A percentile compares a stretch with the other conserved stretches of the same genome.
Conservation (phyloP, 2,113 vertebrate genomes). For the Anser cygnoides region DNA sequence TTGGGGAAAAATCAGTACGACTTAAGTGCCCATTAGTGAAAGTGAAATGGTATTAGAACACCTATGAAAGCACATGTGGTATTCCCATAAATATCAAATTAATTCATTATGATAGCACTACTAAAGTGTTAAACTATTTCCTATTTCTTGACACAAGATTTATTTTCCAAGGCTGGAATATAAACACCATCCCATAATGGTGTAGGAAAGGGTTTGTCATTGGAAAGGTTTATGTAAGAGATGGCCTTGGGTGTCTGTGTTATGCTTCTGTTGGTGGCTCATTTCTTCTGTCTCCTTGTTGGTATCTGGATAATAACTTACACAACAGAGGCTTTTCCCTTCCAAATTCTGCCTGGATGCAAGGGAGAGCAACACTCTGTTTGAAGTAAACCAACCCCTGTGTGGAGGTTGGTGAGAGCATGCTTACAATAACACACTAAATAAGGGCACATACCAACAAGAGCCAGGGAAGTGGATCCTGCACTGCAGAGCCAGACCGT, state of each 20-base stretch:
- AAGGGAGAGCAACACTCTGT: background rate
- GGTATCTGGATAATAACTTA: background rate
- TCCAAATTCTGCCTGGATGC: background rate
- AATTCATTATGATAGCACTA: constrained; percentile 44
- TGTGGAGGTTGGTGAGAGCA: background rate
- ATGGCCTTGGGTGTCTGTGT: background rate
- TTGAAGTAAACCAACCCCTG: background rate
- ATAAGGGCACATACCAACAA: background rate
- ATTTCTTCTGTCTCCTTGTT: background rate
- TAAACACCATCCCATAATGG: background rate
- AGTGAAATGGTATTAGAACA: constrained; percentile 66
- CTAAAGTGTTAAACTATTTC: constrained; percentile 52
- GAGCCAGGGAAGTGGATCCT: background rate
- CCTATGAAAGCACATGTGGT: constrained; percentile 54
- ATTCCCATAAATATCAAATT: constrained; percentile 66
- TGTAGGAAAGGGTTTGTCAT: background rate
- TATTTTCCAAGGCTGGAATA: constrained; percentile 38
- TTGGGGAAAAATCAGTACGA: constrained; percentile 73
- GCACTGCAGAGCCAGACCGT: background rate
- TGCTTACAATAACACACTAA: background rate
- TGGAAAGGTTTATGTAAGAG: background rate
- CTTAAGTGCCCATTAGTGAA: constrained; percentile 73
- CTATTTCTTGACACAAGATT: constrained; percentile 31
- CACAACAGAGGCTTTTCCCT: background rate
- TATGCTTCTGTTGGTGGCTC: background rate